Evolutionary conservation across 2,888 invertebrate species (phyloP).

Genomic region (Latheticus oryzae): DNA sequence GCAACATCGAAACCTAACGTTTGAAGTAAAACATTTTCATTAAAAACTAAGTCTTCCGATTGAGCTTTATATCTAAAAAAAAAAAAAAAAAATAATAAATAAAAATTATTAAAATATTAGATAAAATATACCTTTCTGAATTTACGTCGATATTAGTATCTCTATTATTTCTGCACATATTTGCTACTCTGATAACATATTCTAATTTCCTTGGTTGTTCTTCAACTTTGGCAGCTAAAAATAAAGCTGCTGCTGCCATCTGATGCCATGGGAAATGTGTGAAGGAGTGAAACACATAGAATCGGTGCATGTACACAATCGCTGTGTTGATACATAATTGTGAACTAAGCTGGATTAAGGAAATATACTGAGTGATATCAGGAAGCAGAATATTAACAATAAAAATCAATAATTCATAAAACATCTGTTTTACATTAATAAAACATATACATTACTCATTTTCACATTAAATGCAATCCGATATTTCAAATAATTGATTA

Average conservation of each 20-base stretch:
- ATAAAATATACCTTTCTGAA: slow-evolving; percentile 75
- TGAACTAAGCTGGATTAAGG: slow-evolving; percentile 70
- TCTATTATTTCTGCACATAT: slow-evolving; percentile 84
- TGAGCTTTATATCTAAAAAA: slow-evolving; percentile 72
- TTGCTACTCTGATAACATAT: slow-evolving; percentile 94
- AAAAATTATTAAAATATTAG: not conserved
- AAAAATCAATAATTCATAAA: too few species aligned
- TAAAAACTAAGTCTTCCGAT: slow-evolving; percentile 94
- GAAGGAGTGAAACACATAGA: slow-evolving; percentile 98
- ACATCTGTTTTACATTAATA: too few species aligned
- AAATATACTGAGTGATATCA: too few species aligned
- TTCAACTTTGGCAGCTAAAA: slow-evolving; percentile 98
- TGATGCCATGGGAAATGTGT: slow-evolving; percentile 94
- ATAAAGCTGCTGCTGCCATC: slow-evolving; percentile 93
- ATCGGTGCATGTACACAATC: slow-evolving; percentile 99
- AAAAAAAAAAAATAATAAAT: not conserved
- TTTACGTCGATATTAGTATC: slow-evolving; percentile 76
- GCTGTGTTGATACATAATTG: slow-evolving; percentile 99
- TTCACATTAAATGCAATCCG: too few species aligned
- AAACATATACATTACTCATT: too few species aligned
- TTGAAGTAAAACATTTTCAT: slow-evolving; percentile 96
- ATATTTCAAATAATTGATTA: too few species aligned
- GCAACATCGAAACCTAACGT: slow-evolving; percentile 98
- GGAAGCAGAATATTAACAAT: too few species aligned
- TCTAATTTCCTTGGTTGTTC: slow-evolving; percentile 98